Conservation (phyloP, 2,113 vertebrate genomes). For the Sprattus sprattus region DNA sequence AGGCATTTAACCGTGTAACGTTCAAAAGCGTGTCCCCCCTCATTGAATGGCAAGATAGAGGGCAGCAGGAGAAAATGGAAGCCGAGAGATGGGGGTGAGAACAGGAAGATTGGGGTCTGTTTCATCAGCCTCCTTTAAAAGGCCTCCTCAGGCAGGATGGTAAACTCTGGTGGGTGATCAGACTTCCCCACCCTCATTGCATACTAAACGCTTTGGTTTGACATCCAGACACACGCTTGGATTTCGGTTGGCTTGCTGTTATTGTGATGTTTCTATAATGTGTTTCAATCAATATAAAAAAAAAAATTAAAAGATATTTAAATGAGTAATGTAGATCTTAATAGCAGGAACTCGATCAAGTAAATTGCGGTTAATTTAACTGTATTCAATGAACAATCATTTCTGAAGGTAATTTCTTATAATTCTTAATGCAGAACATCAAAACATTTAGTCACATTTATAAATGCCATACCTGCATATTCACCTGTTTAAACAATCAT, state of each 20-base stretch:
- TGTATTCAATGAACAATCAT: background rate
- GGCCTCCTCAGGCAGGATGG: background rate
- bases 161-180: background rate
- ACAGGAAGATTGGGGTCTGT: slow-evolving; percentile 37
- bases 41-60: background rate
- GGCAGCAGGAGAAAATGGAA: background rate
- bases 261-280: background rate
- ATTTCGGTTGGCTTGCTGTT: background rate
- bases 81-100: slow-evolving; percentile 30
- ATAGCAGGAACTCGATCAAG: background rate
- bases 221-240: background rate
- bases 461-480: background rate
- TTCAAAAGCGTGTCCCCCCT: slow-evolving; percentile 4
- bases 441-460: background rate
- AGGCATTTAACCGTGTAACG: slow-evolving; percentile 14
- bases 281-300: background rate
- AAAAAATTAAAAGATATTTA: background rate
- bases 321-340: background rate
- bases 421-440: background rate
- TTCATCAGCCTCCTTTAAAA: slow-evolving; percentile 5
- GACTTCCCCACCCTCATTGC: background rate
- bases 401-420: background rate
- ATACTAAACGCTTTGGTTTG: background rate
- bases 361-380: background rate
- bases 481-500: background rate